Percentiles rank a stretch among this genome's conserved stretches.
phyloP scores from a whole-genome alignment of 2,797 vertebrate genomes.

The Luscinia megarhynchos region DNA sequence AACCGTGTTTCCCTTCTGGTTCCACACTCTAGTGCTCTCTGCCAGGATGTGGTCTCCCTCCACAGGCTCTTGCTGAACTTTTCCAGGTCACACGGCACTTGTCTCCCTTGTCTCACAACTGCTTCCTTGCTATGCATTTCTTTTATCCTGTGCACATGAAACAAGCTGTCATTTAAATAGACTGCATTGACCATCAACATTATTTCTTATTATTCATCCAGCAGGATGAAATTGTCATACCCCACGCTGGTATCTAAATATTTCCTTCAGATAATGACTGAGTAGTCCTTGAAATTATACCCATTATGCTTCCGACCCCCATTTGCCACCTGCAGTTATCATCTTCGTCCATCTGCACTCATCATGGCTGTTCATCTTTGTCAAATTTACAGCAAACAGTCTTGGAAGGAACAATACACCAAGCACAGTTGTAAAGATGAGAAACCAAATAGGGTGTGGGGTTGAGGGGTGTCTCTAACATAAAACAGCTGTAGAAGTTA shows the following conservation, averaged over 20 bases:
- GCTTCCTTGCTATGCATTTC: background rate
- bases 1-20: background rate
- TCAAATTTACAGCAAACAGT: background rate
- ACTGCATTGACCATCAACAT: fast-evolving
- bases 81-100: background rate
- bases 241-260: background rate
- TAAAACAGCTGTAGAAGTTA: slow-evolving; percentile 19
- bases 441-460: background rate
- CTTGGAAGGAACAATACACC: background rate
- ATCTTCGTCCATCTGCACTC: slow-evolving; percentile 31
- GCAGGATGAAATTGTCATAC: background rate
- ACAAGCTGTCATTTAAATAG: background rate
- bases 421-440: background rate
- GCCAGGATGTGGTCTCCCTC: background rate
- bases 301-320: background rate
- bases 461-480: background rate
- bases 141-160: background rate
- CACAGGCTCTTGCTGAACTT: background rate
- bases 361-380: background rate
- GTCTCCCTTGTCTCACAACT: background rate
- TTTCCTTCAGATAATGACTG: slow-evolving; percentile 38
- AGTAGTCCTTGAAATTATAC: slow-evolving; percentile 21
- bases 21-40: background rate
- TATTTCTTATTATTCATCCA: background rate
- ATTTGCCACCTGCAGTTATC: slow-evolving; percentile 38